phyloP scores from a whole-genome alignment of 2,113 vertebrate species.

The Junco hyemalis region DNA sequence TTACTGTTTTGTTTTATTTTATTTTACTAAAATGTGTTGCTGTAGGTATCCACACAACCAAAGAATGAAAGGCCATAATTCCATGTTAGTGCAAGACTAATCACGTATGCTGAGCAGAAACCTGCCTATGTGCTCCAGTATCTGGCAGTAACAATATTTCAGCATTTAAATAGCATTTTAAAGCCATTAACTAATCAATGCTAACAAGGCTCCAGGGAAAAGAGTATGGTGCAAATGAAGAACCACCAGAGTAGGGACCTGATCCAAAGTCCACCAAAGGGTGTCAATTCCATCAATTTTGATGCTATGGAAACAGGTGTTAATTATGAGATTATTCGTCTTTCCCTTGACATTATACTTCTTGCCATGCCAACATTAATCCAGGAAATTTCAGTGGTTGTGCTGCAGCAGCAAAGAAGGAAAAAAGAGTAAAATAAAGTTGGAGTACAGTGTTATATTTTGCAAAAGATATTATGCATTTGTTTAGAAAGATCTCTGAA shows the following conservation, averaged over 20 bases:
- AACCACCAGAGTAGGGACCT: background rate
- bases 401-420: background rate
- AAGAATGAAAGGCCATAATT: background rate
- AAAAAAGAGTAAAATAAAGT: background rate
- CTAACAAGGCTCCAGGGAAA: slow-evolving; percentile 8
- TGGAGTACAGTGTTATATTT: background rate
- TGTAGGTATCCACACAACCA: background rate
- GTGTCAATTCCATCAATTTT: background rate
- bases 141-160: background rate
- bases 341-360: background rate
- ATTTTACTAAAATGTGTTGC: background rate
- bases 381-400: background rate
- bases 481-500: background rate
- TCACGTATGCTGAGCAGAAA: background rate
- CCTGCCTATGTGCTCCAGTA: background rate
- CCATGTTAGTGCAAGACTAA: background rate
- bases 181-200: slow-evolving; percentile 53
- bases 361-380: background rate
- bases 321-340: background rate
- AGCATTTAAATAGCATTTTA: slow-evolving; percentile 32
- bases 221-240: background rate
- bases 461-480: background rate
- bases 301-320: background rate
- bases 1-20: background rate
- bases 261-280: background rate